Evolutionary conservation across 2,888 invertebrate species (phyloP).

Genomic region (Sthenelais limicola): DNA sequence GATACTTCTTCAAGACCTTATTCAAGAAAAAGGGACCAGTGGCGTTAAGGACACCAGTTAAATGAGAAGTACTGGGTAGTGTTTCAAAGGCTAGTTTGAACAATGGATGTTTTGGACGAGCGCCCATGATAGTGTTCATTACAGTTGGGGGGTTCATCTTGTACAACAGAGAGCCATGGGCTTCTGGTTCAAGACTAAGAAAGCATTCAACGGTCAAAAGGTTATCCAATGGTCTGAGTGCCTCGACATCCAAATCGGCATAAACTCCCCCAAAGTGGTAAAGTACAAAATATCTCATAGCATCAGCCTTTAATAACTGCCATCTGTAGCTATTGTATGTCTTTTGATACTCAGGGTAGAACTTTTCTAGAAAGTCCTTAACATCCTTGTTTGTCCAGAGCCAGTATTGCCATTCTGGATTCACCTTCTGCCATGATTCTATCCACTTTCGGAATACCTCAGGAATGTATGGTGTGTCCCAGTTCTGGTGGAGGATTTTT

Average conservation of each 20-base stretch:
- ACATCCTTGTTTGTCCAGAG: constrained; percentile 13
- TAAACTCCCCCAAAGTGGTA: background rate
- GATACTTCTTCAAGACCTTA: background rate
- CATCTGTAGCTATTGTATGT: background rate
- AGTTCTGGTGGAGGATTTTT: constrained; percentile 26
- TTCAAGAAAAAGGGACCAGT: constrained; percentile 6
- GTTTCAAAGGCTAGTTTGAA: background rate
- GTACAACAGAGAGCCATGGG: background rate
- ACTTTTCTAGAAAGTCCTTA: background rate
- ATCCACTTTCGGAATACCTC: background rate
- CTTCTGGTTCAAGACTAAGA: background rate
- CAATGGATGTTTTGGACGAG: background rate
- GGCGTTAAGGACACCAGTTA: background rate
- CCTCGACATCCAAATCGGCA: background rate
- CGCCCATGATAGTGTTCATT: constrained; percentile 9
- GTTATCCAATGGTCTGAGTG: background rate
- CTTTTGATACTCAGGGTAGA: background rate
- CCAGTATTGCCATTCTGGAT: constrained; percentile 33
- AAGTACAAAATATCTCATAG: background rate
- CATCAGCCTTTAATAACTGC: background rate
- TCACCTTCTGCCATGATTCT: background rate
- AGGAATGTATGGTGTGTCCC: constrained; percentile 12
- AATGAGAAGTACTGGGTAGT: background rate
- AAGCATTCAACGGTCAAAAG: background rate
- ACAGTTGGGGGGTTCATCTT: background rate